phyloP scores from a whole-genome alignment of 2,888 invertebrate species.

The Harmothoe impar region DNA sequence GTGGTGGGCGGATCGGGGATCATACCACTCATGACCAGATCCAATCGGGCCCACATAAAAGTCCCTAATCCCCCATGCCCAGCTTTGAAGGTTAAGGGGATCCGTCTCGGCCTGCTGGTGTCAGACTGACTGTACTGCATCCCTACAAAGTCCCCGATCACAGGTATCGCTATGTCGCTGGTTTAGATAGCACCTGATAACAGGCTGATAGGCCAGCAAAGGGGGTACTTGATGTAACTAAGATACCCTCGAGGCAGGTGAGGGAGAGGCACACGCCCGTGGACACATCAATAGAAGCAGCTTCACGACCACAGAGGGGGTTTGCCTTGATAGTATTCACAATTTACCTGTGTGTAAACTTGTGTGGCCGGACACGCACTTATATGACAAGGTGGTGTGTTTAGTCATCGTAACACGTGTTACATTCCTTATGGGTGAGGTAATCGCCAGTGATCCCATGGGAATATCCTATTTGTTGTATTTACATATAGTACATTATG shows the following conservation, averaged over 20 bases:
- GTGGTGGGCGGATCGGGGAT: not conserved
- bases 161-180: constrained; percentile 9
- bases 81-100: constrained; percentile 42
- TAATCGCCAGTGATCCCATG: too few species aligned
- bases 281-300: constrained; percentile 1
- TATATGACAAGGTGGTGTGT: too few species aligned
- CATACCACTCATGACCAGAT: constrained; percentile 34
- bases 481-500: too few species aligned
- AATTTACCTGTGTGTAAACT: not conserved
- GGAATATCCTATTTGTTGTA: too few species aligned
- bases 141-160: not conserved
- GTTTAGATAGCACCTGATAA: not conserved
- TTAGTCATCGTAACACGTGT: too few species aligned
- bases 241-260: constrained; percentile 31
- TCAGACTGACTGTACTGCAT: not conserved
- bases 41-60: constrained; percentile 24
- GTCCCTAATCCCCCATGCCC: not conserved
- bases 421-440: too few species aligned
- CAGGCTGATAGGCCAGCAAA: not conserved
- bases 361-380: not conserved
- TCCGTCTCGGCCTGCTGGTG: not conserved
- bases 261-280: not conserved
- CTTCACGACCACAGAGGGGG: not conserved
- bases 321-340: constrained; percentile 1
- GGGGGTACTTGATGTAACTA: constrained; percentile 23